phyloP scores from a whole-genome alignment of 2,113 vertebrate species.

The Murina feae region DNA sequence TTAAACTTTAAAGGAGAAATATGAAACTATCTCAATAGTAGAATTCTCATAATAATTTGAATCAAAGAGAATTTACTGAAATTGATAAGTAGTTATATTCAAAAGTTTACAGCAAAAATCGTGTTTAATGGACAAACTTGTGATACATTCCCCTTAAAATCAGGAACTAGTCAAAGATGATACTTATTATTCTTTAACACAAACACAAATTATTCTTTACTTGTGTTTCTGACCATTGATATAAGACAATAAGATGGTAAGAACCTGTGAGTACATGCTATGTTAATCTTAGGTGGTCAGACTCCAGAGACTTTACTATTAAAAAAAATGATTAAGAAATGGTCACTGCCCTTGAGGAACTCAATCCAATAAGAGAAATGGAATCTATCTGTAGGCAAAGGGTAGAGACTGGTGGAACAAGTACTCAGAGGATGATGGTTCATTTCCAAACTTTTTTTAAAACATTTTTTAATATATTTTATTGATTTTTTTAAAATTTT shows the following conservation, averaged over 20 bases:
- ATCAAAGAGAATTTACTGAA: not conserved
- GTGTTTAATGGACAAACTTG: not conserved
- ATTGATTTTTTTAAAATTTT: no score
- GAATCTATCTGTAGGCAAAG: not conserved
- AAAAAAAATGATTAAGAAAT: not conserved
- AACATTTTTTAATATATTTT: no score
- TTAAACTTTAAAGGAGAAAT: not conserved
- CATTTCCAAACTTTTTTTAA: not conserved
- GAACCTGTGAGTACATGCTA: not conserved
- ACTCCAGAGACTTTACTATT: not conserved
- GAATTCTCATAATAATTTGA: not conserved
- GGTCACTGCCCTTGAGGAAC: not conserved
- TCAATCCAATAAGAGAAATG: not conserved
- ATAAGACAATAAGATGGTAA: not conserved
- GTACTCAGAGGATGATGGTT: not conserved
- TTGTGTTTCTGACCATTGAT: not conserved
- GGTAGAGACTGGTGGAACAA: not conserved
- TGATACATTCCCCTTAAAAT: not conserved
- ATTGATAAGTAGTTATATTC: not conserved
- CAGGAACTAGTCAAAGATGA: not conserved
- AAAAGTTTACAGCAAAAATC: not conserved
- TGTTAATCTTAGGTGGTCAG: not conserved
- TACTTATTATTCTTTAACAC: not conserved
- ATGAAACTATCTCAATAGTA: not conserved
- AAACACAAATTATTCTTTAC: not conserved